Base-by-base conservation (phyloP, 2,113 vertebrate genomes). In the Passer domesticus region DNA sequence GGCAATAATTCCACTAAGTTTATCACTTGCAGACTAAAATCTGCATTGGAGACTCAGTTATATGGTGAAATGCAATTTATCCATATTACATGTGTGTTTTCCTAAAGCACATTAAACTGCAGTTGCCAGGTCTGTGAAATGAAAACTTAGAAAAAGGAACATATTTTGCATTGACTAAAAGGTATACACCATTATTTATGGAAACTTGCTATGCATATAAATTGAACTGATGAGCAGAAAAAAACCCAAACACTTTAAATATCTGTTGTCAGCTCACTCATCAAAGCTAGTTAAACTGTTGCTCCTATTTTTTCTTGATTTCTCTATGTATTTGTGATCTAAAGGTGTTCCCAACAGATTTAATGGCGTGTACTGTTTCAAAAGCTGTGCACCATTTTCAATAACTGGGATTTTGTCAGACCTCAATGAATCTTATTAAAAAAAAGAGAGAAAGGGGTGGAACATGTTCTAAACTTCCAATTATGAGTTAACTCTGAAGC, bases 11-110 rank as follows among this genome's bases (percentile, higher is more conserved):
- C 44, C 87, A 83, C 49, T 58, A 93, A 81, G 72, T 72, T 35
- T 72, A 75, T 87, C 69, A 44, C 58, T 85, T 70, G 79, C 44
- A 94, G 69, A 75, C 76, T 82, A 78, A 92, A 87, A 91, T 84
- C 69, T 94, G 43, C 69, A 78, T 30, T 67, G 63, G 31, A 84
- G 37, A 84, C 43, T 70, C 69, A 41, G 37, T 74, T 87, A 77
- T 17, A 69, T 16, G 63, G 52, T 55, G 63, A 94, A 76, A 67
- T 81, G 83, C 73, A 63, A 83, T 82, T 94, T 79, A 84, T 37
- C 41, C 25, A 15, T 47, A 62, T 59, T 81, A 56, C 12, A 52
- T 2, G 8, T 77, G 46, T 63, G 46, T 83, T 89, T 80, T 92
- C 80, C 55, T 68, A 87, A 78, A 78, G 52, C 33, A 56, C 33